Conservation (phyloP, 2,113 vertebrate species). For the Protobothrops mucrosquamatus region DNA sequence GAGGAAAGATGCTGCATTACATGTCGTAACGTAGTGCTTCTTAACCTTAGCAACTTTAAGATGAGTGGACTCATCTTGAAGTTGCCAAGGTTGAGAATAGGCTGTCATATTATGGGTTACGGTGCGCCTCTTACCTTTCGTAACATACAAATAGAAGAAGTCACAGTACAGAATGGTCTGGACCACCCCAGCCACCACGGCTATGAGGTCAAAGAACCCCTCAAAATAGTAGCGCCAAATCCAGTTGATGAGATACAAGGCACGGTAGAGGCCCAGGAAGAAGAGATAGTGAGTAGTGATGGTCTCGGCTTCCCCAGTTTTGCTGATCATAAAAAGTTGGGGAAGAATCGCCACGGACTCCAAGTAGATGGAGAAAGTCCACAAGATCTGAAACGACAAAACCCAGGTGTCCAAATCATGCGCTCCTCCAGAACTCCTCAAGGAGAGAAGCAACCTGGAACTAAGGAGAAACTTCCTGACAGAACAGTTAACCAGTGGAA, state of each 20-base stretch:
- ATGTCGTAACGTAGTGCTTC: neutral
- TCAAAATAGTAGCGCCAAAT: constrained; percentile 99
- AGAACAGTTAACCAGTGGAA: neutral
- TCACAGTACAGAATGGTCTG: constrained; percentile 99
- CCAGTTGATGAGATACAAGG: constrained; percentile 98
- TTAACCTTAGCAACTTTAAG: too few relatives aligned
- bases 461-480: neutral
- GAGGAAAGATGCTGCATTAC: neutral
- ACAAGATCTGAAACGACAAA: constrained; percentile 81
- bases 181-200: constrained; percentile 94
- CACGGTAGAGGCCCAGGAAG: constrained; percentile 96
- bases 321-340: constrained; percentile 99
- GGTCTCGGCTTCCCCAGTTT: constrained; percentile 97
- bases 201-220: constrained; percentile 98
- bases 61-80: neutral
- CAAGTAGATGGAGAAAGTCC: constrained; percentile 99
- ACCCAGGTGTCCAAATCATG: neutral
- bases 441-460: neutral
- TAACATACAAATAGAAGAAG: constrained; percentile 99
- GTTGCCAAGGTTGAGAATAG: neutral
- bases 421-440: neutral
- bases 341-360: constrained; percentile 98
- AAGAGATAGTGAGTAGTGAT: constrained; percentile 99
- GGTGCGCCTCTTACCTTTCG: constrained; percentile 82
- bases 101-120: neutral